Percentiles rank a stretch among this genome's conserved stretches.
These are phyloP conservation scores for Oscheius sp. DNA, from an alignment of 2,888 invertebrate genomes.

Conservation along the genomic window DNA sequence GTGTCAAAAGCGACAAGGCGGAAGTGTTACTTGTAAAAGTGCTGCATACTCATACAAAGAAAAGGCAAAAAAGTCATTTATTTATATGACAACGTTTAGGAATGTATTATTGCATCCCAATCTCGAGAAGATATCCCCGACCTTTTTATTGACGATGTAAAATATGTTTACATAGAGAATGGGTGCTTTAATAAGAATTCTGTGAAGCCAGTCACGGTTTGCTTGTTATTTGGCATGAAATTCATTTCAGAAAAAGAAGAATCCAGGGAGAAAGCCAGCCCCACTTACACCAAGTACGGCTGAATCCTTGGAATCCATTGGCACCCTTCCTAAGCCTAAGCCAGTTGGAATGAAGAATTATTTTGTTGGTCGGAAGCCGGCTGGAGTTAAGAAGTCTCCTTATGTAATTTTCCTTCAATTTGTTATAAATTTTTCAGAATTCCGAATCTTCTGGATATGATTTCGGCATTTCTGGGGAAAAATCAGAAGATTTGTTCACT, in stretches of 20 bases:
- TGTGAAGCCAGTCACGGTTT: too few relatives aligned
- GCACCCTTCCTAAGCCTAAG: background rate
- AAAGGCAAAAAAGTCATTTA: slow-evolving; percentile 32
- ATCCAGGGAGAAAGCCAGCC: too few relatives aligned
- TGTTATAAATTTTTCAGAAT: background rate
- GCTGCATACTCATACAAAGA: slow-evolving; percentile 60
- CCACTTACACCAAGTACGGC: background rate
- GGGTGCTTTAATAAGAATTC: slow-evolving; percentile 32
- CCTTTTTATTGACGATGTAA: slow-evolving; percentile 58
- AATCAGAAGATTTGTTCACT: background rate
- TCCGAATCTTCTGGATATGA: slow-evolving; percentile 25
- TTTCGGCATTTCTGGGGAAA: background rate
- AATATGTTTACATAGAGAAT: slow-evolving; percentile 56
- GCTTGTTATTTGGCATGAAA: too few relatives aligned
- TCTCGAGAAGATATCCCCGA: slow-evolving; percentile 51
- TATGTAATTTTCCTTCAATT: background rate
- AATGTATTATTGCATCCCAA: slow-evolving; percentile 60
- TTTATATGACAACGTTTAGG: slow-evolving; percentile 28
- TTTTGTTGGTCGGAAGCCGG: background rate
- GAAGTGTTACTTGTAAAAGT: slow-evolving; percentile 52
- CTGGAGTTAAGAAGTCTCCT: background rate
- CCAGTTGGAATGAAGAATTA: background rate
- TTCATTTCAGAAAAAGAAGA: too few relatives aligned
- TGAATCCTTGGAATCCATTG: background rate
- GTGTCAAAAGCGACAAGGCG: slow-evolving; percentile 43